These are phyloP conservation scores for Drosophila pectinifera DNA, from an alignment of 1,140 invertebrate genomes.

Conservation along the genomic window DNA sequence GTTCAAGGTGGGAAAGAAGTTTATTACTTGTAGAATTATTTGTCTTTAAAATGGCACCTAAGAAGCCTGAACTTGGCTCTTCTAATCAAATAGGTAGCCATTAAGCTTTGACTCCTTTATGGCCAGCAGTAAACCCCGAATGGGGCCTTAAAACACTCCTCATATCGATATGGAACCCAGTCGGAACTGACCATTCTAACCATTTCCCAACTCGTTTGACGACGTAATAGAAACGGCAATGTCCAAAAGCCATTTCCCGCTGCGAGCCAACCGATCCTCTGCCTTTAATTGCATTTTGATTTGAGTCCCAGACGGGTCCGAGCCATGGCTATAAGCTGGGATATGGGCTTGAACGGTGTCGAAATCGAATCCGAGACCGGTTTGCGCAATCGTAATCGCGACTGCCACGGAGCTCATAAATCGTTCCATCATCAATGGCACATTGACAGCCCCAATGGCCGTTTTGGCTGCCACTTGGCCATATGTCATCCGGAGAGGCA, in stretches of 20 bases:
- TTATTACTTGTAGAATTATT: no score
- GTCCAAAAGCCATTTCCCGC: slow-evolving; percentile 18
- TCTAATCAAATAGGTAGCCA: no score
- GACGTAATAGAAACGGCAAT: slow-evolving; percentile 21
- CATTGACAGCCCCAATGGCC: slow-evolving; percentile 69
- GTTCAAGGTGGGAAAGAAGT: no score
- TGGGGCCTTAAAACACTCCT: neutral
- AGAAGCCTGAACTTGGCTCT: no score
- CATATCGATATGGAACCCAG: neutral
- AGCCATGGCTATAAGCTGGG: neutral
- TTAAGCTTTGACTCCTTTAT: neutral
- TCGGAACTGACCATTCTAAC: slow-evolving; percentile 8
- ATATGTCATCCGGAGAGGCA: slow-evolving; percentile 27
- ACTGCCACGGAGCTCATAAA: slow-evolving; percentile 54
- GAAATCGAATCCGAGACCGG: slow-evolving; percentile 65
- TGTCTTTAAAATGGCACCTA: no score
- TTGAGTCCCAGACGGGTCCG: slow-evolving; percentile 10
- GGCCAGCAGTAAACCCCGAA: neutral
- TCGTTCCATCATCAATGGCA: slow-evolving; percentile 76
- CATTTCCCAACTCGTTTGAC: slow-evolving; percentile 16
- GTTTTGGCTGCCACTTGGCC: slow-evolving; percentile 36
- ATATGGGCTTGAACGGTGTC: neutral
- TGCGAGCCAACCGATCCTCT: slow-evolving; percentile 43
- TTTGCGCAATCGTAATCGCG: slow-evolving; percentile 45
- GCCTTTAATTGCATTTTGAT: slow-evolving; percentile 72